phyloP scores from a whole-genome alignment of 1,140 invertebrate genomes.

The Drosophila varians region DNA sequence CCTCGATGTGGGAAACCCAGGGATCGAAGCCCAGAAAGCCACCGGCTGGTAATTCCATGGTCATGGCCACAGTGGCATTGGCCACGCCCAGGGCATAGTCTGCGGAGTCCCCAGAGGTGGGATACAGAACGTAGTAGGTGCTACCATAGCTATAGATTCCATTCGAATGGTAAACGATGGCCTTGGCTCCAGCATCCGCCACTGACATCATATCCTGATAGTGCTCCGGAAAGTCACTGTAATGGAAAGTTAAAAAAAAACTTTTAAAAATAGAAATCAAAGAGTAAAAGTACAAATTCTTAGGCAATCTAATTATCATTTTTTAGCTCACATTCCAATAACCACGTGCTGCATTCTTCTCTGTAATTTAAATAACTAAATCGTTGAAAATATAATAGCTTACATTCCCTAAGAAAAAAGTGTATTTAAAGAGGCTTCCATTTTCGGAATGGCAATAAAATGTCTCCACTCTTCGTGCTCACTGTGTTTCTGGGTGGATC shows the following conservation, averaged over 20 bases:
- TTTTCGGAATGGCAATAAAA: background rate
- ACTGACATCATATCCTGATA: slow-evolving; percentile 80
- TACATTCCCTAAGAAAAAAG: background rate
- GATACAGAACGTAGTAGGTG: slow-evolving; percentile 85
- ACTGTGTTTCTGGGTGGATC: background rate
- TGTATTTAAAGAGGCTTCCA: background rate
- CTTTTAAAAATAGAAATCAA: background rate
- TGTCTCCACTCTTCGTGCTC: background rate
- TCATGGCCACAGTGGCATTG: slow-evolving; percentile 87
- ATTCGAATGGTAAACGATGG: slow-evolving; percentile 83
- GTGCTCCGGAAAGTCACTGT: slow-evolving; percentile 60
- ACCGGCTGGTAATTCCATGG: slow-evolving; percentile 88
- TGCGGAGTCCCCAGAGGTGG: slow-evolving; percentile 85
- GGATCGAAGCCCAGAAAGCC: slow-evolving; percentile 86
- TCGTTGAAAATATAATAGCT: background rate
- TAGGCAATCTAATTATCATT: background rate
- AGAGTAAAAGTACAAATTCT: background rate
- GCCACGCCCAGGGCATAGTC: slow-evolving; percentile 87
- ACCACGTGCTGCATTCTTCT: background rate
- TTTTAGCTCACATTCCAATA: background rate
- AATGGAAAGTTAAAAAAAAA: background rate
- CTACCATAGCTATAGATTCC: slow-evolving; percentile 86
- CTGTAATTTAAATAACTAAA: background rate
- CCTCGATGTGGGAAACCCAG: slow-evolving; percentile 86
- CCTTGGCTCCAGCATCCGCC: slow-evolving; percentile 81